Base-by-base conservation (phyloP, 2,888 invertebrate genomes). In the Drosophila suboccidentalis region DNA sequence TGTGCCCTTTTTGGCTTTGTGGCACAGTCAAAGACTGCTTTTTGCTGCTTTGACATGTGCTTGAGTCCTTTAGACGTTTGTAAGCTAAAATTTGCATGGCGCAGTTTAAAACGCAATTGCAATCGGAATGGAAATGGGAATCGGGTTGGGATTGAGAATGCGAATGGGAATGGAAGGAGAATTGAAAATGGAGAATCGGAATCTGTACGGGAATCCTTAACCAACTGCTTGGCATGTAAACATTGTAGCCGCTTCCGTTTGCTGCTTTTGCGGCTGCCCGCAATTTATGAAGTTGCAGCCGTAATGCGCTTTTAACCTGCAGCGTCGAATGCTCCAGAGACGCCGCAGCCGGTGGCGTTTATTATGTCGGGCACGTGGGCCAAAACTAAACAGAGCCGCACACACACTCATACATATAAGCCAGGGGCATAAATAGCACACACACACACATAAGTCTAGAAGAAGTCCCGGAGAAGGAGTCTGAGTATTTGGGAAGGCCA, bases 251-350 rank as follows among this genome's bases (percentile, higher is more conserved):
- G 46, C 72, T 69, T 8, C 29, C 26, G 5, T 22, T 22, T 22
- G 22, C 22, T 22, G 54, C 67, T 29, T 29, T 50, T 80, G 82
- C 65, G 63, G 72, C 68, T 70, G 58, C 57, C 62, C 50, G 62
- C 87, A 86, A 86, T 85, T 88, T 85, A 85, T 86, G 85, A 85
- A 86, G 81, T 86, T 86, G 78, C 74, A 81, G 75, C 81, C 75
- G 82, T 89, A 87, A 86, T 86, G 85, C 85, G 85, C 84, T 86
- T 89, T 86, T 86, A 89, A 86, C 85, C 85, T 86, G 89, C 77
- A 85, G 85, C 88, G 32, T 49, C 54, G 34, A 60, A 63, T 62
- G 71, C 61, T 58, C 51, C 2, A 46, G 39, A 53, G 55, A 49
- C 29, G 64, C 62, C 50, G 34, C 39, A 49, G 29, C 49, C 55